phyloP scores from a whole-genome alignment of 2,888 invertebrate species.

The Yponomeuta evonymella region DNA sequence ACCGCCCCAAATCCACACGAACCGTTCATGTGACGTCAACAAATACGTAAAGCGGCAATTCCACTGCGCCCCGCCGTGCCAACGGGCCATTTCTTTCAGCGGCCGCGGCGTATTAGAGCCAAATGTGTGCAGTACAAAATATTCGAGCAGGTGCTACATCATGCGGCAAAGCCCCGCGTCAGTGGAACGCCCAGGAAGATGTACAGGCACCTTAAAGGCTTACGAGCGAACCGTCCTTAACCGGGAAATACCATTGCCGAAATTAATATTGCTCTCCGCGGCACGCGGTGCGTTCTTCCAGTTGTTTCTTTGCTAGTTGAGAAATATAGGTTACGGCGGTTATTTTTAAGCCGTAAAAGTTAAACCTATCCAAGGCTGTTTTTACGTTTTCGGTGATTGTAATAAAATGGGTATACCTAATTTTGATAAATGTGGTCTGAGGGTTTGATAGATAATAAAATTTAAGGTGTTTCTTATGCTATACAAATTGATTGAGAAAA shows the following conservation, averaged over 20 bases:
- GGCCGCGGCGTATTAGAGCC: not conserved
- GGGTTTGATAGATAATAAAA: too few relatives aligned
- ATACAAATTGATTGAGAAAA: too few relatives aligned
- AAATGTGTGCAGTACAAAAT: conserved; percentile 57
- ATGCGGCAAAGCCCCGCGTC: conserved; percentile 67
- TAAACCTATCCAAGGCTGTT: too few relatives aligned
- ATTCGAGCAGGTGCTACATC: conserved; percentile 71
- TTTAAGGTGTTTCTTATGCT: too few relatives aligned
- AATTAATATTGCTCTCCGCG: conserved; percentile 35
- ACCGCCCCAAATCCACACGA: too few relatives aligned
- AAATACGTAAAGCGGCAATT: not conserved
- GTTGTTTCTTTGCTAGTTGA: conserved; percentile 4
- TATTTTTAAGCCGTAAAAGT: too few relatives aligned
- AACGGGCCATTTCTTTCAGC: not conserved
- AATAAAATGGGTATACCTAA: too few relatives aligned
- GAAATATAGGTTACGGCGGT: too few relatives aligned
- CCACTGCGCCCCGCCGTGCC: not conserved
- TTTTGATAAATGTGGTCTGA: too few relatives aligned
- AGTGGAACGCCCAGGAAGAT: conserved; percentile 53
- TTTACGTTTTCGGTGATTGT: too few relatives aligned
- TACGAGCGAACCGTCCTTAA: conserved; percentile 49
- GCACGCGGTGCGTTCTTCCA: not conserved
- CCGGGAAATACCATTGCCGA: conserved; percentile 34
- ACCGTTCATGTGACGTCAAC: not conserved
- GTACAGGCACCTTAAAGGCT: conserved; percentile 64